These are phyloP conservation scores for Pocillopora grandis DNA, from an alignment of 92 coral and sea anemone genomes.

Conservation along the genomic window DNA sequence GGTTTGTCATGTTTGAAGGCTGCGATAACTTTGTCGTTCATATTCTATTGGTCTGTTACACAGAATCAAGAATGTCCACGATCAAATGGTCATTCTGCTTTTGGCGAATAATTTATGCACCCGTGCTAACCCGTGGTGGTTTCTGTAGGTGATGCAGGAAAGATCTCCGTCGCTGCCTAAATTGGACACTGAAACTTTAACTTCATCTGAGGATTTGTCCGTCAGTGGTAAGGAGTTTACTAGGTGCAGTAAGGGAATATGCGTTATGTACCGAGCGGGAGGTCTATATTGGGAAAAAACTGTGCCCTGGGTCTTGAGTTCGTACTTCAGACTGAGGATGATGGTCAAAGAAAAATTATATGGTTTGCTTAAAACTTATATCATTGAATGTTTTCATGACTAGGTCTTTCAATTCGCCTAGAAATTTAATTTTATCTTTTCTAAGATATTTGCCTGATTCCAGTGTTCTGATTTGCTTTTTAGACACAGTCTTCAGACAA, in stretches of 20 bases:
- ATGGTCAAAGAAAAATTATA: no score
- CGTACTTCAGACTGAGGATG: no score
- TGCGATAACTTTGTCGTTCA: neutral
- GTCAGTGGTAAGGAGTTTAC: slow-evolving; percentile 9
- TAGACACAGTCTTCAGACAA: slow-evolving; percentile 61
- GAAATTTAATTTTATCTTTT: no score
- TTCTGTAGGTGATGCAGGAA: slow-evolving; percentile 43
- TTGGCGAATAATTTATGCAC: no score
- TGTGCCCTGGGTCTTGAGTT: no score
- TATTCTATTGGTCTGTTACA: neutral
- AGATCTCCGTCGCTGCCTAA: slow-evolving; percentile 44
- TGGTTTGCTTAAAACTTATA: no score
- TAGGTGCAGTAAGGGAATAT: neutral
- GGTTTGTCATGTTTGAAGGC: slow-evolving; percentile 38
- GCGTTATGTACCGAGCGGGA: no score
- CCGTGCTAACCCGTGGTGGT: neutral
- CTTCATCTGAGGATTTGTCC: slow-evolving; percentile 22
- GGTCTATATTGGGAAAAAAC: no score
- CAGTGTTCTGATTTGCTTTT: neutral
- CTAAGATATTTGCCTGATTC: neutral
- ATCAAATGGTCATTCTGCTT: no score
- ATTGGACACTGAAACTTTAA: slow-evolving; percentile 3
- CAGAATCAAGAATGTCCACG: no score
- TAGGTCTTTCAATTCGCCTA: no score
- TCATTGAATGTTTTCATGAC: no score